phyloP scores from a whole-genome alignment of 2,113 vertebrate genomes.

The Gracilinanus agilis region DNA sequence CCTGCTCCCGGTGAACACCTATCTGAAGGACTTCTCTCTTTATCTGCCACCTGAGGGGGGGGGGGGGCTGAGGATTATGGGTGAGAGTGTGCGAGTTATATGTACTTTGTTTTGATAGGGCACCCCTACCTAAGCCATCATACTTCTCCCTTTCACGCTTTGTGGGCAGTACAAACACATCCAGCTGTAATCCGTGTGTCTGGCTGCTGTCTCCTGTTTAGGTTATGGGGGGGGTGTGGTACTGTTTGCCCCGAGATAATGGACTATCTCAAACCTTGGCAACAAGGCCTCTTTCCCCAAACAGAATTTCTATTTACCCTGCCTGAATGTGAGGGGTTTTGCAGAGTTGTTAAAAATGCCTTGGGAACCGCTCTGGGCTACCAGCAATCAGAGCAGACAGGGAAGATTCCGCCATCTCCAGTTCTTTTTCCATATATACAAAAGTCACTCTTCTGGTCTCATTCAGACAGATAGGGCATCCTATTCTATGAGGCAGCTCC shows the following conservation, averaged over 20 bases:
- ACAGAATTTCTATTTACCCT: constrained; percentile 80
- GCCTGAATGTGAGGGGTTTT: constrained; percentile 70
- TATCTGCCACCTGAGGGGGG: not conserved
- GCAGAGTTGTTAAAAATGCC: constrained; percentile 79
- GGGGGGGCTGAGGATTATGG: not conserved
- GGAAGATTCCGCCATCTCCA: not conserved
- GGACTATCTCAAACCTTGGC: constrained; percentile 75
- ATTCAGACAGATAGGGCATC: not conserved
- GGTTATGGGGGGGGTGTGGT: constrained; percentile 74
- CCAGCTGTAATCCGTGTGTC: constrained; percentile 68
- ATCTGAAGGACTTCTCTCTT: not conserved
- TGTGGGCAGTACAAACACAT: constrained; percentile 53
- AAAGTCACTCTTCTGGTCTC: not conserved
- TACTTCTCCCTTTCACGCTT: constrained; percentile 48
- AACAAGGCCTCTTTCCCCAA: constrained; percentile 78
- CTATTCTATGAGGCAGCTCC: not conserved
- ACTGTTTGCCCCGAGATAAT: constrained; percentile 74
- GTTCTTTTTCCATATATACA: not conserved
- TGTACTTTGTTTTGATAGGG: constrained; percentile 58
- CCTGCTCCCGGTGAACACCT: not conserved
- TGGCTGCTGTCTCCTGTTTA: constrained; percentile 63
- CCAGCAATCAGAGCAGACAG: constrained; percentile 62
- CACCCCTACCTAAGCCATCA: constrained; percentile 49
- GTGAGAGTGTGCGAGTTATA: not conserved
- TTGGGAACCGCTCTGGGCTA: constrained; percentile 73